Base-by-base conservation (phyloP, 2,888 invertebrate species). In the Parapristionchus giblindavisi region DNA sequence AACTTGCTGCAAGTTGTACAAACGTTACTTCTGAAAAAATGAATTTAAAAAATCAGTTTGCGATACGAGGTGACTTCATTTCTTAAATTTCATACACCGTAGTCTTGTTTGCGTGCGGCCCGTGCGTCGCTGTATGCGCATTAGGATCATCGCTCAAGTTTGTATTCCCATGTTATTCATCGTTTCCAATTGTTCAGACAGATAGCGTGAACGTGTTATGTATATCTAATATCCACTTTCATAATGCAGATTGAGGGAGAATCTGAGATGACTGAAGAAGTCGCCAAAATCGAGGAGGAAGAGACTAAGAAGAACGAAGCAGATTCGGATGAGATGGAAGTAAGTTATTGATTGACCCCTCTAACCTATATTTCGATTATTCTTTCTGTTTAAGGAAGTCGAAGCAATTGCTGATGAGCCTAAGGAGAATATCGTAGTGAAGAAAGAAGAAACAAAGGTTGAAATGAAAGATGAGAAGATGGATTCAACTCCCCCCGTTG, bases 241-340 rank as follows among this genome's bases (percentile, higher is more conserved):
- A n/a, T n/a, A n/a, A n/a, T n/a, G n/a, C n/a, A 56, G 40, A n/a
- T 17, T 14, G 29, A 34, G 40, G 58, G 32, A 11, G 48, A 60
- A n/a, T 6, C 29, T 43, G 72, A n/a, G 34, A 24, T 40, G 11
- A n/a, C 32, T 36, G 70, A 54, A 36, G 56, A 38, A 1, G 56
- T 24, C 36, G 60, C 58, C 43, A n/a, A 60, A 21, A 24, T 8
- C 3, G 72, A 72, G 17, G 60, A 72, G 17, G 65, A 36, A 40
- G 48, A 40, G 17, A 29, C 38, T n/a, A 60, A 58, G 8, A 27
- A 58, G 14, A n/a, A 48, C 24, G 72, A 58, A 24, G 72, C 43
- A 48, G 54, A 52, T n/a, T 21, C 56, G 4, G 60, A 72, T n/a
- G 71, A 58, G 34, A 17, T 58, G 3, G 72, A 72, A 52, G 34